These are phyloP conservation scores for Lordiphosa fenestrarum DNA, from an alignment of 2,888 invertebrate genomes.

Conservation along the genomic window DNA sequence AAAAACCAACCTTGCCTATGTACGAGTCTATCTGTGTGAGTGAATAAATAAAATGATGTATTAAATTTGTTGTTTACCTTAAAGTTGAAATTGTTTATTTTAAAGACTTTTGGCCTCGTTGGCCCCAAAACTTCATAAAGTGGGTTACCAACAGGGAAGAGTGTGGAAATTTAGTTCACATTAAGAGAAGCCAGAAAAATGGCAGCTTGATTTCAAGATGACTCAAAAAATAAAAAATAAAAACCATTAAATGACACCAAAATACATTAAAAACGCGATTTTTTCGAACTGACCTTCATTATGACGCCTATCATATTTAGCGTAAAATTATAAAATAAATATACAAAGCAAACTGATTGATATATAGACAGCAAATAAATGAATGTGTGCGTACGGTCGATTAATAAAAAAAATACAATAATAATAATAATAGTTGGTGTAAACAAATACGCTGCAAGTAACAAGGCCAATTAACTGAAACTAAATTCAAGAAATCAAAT, in stretches of 20 bases:
- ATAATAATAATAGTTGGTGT: slow-evolving; percentile 21
- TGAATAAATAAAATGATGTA: slow-evolving; percentile 11
- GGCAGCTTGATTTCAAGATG: slow-evolving; percentile 59
- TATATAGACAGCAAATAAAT: slow-evolving; percentile 17
- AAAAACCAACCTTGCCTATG: slow-evolving; percentile 22
- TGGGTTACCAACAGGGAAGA: slow-evolving; percentile 7
- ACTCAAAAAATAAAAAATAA: slow-evolving; percentile 44
- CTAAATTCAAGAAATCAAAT: slow-evolving; percentile 5
- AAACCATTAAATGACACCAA: too few species aligned
- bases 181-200: slow-evolving; percentile 15
- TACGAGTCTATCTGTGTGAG: neutral
- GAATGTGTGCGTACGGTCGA: slow-evolving; percentile 18
- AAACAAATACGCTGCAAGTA: slow-evolving; percentile 40
- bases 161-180: slow-evolving; percentile 15
- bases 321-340: slow-evolving; percentile 30
- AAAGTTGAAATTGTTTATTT: slow-evolving; percentile 25
- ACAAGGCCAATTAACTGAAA: slow-evolving; percentile 56
- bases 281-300: slow-evolving; percentile 43
- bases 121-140: too few species aligned
- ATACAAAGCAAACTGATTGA: slow-evolving; percentile 29
- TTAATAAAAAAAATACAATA: neutral
- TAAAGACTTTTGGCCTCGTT: too few species aligned
- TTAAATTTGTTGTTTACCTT: slow-evolving; percentile 36
- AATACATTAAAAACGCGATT: slow-evolving; percentile 1
- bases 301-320: slow-evolving; percentile 23